A percentile compares a stretch with the other conserved stretches of the same genome.
Conservation (phyloP, 2,888 invertebrate species). For the Troides oblongomaculatus region DNA sequence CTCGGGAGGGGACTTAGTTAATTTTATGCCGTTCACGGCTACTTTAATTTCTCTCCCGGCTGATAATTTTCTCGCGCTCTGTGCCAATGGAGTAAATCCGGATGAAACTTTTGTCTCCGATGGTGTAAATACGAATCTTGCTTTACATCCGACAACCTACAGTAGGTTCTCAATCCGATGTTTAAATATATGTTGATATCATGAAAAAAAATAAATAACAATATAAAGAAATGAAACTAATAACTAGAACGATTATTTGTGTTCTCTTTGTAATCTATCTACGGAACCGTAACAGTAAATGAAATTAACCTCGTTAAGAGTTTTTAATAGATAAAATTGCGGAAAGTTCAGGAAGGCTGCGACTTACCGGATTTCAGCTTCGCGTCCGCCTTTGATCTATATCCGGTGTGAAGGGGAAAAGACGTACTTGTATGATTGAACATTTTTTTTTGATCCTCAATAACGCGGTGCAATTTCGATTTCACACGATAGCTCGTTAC, state of each 20-base stretch:
- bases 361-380: conserved; percentile 24
- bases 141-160: not conserved
- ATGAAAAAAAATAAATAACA: too few species aligned
- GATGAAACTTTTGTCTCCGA: conserved; percentile 19
- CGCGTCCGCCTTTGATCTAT: conserved; percentile 41
- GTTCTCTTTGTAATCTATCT: not conserved
- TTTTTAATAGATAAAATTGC: not conserved
- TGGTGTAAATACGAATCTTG: conserved; percentile 8
- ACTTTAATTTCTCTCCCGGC: conserved; percentile 72
- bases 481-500: conserved; percentile 28
- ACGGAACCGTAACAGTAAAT: not conserved
- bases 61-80: conserved; percentile 71
- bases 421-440: conserved; percentile 62
- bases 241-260: not conserved
- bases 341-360: not conserved
- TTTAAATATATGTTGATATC: not conserved
- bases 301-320: not conserved
- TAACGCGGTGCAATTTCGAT: not conserved
- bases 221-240: too few species aligned
- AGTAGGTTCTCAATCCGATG: not conserved
- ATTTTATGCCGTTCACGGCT: conserved; percentile 75
- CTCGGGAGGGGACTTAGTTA: conserved; percentile 58
- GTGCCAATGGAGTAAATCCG: conserved; percentile 62
- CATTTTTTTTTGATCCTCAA: conserved; percentile 41
- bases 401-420: conserved; percentile 46